Percentiles rank a stretch among this genome's conserved stretches.
Conservation (phyloP, 2,113 vertebrate genomes). For the Tetraodon nigroviridis region DNA sequence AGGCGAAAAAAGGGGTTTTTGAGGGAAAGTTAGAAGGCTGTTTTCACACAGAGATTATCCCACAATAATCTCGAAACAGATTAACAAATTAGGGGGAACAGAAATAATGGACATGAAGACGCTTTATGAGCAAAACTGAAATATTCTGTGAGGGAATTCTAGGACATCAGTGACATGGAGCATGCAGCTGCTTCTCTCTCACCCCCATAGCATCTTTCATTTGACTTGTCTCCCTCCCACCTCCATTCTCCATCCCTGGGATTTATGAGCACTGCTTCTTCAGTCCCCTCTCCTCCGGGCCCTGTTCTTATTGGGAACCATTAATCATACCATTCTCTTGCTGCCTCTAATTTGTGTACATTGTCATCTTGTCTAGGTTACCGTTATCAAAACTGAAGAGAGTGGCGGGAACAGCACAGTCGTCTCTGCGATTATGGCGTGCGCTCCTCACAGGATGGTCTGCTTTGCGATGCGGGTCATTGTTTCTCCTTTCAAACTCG, state of each 20-base stretch:
- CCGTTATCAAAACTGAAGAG: constrained; percentile 32
- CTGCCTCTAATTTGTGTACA: constrained; percentile 55
- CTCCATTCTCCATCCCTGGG: constrained; percentile 25
- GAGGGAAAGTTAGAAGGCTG: constrained; percentile 16
- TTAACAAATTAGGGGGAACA: constrained; percentile 11
- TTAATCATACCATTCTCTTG: constrained; percentile 59
- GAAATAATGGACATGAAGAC: constrained; percentile 2
- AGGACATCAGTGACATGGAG: neutral
- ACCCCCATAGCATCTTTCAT: constrained; percentile 5
- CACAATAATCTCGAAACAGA: constrained; percentile 8
- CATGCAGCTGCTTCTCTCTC: neutral
- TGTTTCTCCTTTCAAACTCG: constrained; percentile 30
- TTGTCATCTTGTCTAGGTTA: constrained; percentile 61
- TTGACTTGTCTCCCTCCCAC: constrained; percentile 3
- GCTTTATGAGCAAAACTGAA: neutral
- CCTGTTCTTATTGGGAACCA: constrained; percentile 58
- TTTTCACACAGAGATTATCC: constrained; percentile 6
- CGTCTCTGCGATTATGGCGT: neutral
- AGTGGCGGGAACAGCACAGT: constrained; percentile 43
- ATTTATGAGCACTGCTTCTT: constrained; percentile 32
- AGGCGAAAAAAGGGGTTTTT: constrained; percentile 42
- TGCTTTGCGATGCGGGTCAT: constrained; percentile 44
- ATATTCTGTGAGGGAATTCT: neutral
- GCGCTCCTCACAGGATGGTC: constrained; percentile 12
- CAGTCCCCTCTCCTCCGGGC: constrained; percentile 41